Evolutionary conservation across 2,888 invertebrate genomes (phyloP), one percentile per base, ranked within the genome.

Genomic region (Acrocyrtus sp.): DNA sequence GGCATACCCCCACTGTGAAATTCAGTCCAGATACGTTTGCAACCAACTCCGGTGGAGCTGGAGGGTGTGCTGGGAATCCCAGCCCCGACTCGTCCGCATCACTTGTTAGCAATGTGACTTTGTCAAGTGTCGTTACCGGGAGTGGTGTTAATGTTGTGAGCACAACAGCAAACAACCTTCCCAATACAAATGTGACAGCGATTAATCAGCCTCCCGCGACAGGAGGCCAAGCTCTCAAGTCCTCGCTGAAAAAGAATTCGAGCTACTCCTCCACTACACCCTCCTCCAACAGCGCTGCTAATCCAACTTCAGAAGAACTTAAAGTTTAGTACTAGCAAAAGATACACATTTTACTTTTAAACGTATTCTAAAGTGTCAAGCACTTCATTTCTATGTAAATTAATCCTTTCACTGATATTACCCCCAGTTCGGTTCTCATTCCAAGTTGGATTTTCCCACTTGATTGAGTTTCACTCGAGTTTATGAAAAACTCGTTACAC

Each of bases 1-100:
- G 80, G 57, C 76, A 75, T 24, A 78, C 79, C 22, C 79, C 78
- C 50, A 79, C 77, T 48, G 80, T 80, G 24, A 80, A 80, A 67
- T 80, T 80, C 72, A 78, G 77, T 70, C 77, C 77, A 22, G 80
- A 79, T 48, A 76, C 77, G 43, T 76, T 76, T 63, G 60, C 65
- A 34, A 73, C 69, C 27, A 68, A 62, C 21, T 56, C 67, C 50
- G 61, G 63, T 56, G 67, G 57, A 10, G 68, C 47, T 26, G 67
- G 57, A 19, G 53, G 56, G 6, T n/a, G n/a, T n/a, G n/a, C n/a
- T n/a, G n/a, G n/a, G n/a, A 68, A 66, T 54, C 70, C 50, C 19
- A 56, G 62, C 29, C 56, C 62, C 19, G 62, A 62, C 47, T 26
- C 50, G 56, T n/a, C n/a, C n/a, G n/a, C n/a, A n/a, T n/a, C n/a